Evolutionary conservation across 1,140 invertebrate genomes (phyloP).

Genomic region (Tribolium castaneum): DNA sequence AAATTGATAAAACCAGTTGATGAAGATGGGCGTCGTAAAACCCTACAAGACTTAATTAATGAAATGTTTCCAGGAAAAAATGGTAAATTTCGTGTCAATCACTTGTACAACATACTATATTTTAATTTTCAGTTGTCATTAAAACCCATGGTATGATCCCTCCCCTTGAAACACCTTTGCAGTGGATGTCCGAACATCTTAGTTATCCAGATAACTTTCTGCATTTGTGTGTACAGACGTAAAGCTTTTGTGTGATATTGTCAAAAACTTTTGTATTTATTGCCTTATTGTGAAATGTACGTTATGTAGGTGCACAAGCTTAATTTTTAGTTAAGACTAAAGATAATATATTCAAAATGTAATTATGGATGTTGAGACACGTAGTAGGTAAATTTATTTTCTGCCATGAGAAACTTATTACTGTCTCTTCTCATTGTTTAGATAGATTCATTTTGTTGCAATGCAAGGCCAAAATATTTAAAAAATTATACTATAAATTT

Average conservation of each 20-base stretch:
- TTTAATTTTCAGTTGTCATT: slow-evolving; percentile 74
- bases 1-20: slow-evolving; percentile 80
- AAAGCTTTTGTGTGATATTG: slow-evolving; percentile 30
- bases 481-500: not conserved
- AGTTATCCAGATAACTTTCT: slow-evolving; percentile 99
- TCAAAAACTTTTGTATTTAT: not conserved
- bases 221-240: slow-evolving; percentile 75
- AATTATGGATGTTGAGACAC: not conserved
- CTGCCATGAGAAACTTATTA: not conserved
- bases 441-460: too few species aligned
- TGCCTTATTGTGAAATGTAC: not conserved
- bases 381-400: not conserved
- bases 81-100: slow-evolving; percentile 62
- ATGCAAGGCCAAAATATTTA: too few species aligned
- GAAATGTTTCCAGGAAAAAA: slow-evolving; percentile 76
- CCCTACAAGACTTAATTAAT: slow-evolving; percentile 76
- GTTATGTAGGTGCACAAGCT: not conserved
- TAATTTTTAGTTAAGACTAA: not conserved
- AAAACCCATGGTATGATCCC: slow-evolving; percentile 91
- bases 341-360: not conserved
- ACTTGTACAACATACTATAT: not conserved
- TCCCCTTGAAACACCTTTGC: slow-evolving; percentile 89
- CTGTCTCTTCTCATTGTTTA: not conserved
- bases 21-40: slow-evolving; percentile 80
- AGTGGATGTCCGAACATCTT: slow-evolving; percentile 97